Base-by-base conservation (phyloP, 2,888 invertebrate species). In the Saturnia pavonia region DNA sequence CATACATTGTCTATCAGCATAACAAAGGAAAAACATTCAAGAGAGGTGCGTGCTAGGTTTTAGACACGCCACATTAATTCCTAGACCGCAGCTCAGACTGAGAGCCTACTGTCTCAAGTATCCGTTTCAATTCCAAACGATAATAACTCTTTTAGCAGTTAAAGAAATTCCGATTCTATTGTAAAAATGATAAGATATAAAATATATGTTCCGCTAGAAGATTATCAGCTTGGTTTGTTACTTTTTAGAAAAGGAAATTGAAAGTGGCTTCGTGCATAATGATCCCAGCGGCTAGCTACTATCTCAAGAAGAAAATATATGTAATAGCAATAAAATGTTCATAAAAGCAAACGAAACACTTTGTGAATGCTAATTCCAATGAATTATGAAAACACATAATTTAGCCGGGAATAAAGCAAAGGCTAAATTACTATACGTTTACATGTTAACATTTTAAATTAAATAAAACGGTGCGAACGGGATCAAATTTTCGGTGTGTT, bases 51-150 rank as follows among this genome's bases (percentile, higher is more conserved):
- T 89, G 89, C 83, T 80, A 79, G 80, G 89, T 85, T 90, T 91
- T 87, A 90, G 89, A 85, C 87, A 88, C 82, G 88, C 84, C 81
- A 88, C 91, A 91, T 91, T 92, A 91, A 91, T 91, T 89, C 85
- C 89, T 90, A 90, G 90, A 88, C 90, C 88, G 82, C 88, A 80
- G 76, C 83, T 79, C 82, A 77, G 83, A 78, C 83, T 84, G 84
- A 88, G 86, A 86, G 88, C 89, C 89, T 88, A 88, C 88, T 86
- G 90, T 91, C 91, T 91, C 89, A 87, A 91, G 91, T 82, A 81
- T 68, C 78, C 71, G 60, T 51, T 68, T 68, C 69, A 75, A 34
- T 43, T 69, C 51, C 69, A 75, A 77, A 85, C 11, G 74, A 3
- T 73, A 80, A n/a, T 48, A 54, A 34, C 71, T 51, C 34, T 11